phyloP scores from a whole-genome alignment of 2,113 vertebrate genomes.

The Crotalus horridus region DNA sequence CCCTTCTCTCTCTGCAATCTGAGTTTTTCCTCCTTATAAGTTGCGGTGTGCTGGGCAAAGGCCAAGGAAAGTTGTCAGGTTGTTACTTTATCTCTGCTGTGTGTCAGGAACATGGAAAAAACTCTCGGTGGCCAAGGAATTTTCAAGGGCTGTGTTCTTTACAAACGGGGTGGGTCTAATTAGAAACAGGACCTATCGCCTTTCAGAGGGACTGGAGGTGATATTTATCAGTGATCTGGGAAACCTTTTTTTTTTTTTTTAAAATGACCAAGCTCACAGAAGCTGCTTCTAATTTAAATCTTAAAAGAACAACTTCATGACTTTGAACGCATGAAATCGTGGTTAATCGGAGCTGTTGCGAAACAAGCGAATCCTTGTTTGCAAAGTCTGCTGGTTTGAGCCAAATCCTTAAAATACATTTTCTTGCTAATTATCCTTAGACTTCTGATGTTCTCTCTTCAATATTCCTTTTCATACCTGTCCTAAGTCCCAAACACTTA shows the following conservation, averaged over 20 bases:
- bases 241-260: constrained; percentile 4
- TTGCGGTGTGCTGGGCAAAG: constrained; percentile 36
- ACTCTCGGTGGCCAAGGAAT: constrained; percentile 39
- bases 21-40: constrained; percentile 24
- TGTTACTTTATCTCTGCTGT: constrained; percentile 55
- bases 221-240: constrained; percentile 64
- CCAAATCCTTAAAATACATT: not conserved
- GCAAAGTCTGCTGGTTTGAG: constrained; percentile 21
- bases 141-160: constrained; percentile 53
- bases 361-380: constrained; percentile 57
- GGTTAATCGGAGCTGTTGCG: constrained; percentile 62
- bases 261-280: constrained; percentile 53
- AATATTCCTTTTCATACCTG: not conserved
- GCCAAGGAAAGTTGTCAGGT: constrained; percentile 47
- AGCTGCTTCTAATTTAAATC: constrained; percentile 71
- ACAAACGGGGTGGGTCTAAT: constrained; percentile 59
- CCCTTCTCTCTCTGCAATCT: constrained; percentile 20
- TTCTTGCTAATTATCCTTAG: constrained; percentile 1
- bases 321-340: constrained; percentile 64
- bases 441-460: not conserved
- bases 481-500: not conserved
- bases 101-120: constrained; percentile 40
- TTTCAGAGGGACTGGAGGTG: constrained; percentile 56
- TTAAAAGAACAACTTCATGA: constrained; percentile 55
- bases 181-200: constrained; percentile 60